Evolutionary conservation across 2,113 vertebrate species (phyloP).

Genomic region (Tachuris rubrigastra): DNA sequence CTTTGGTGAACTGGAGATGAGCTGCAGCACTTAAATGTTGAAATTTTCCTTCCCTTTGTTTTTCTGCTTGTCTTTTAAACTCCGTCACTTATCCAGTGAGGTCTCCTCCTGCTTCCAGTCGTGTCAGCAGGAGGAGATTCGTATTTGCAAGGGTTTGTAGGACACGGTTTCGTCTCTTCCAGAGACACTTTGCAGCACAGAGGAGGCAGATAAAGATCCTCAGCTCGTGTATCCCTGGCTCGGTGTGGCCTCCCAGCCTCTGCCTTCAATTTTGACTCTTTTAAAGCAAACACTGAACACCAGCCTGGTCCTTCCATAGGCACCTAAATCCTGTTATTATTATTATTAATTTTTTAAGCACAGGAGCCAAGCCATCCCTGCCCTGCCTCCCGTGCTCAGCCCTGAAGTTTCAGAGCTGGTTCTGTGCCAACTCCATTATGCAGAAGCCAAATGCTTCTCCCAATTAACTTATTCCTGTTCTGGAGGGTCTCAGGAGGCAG

Average conservation of each 20-base stretch:
- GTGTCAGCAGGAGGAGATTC: neutral
- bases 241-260: neutral
- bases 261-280: neutral
- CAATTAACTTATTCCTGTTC: conserved; percentile 19
- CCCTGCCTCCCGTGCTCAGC: neutral
- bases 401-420: neutral
- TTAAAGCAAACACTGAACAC: neutral
- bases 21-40: neutral
- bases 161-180: neutral
- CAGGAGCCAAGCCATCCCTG: neutral
- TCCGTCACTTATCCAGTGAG: accelerated
- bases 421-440: neutral
- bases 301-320: neutral
- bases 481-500: conserved; percentile 22
- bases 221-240: accelerated
- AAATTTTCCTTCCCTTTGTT: neutral
- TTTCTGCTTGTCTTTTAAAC: neutral
- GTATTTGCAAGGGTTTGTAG: neutral
- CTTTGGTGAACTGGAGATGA: neutral
- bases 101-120: neutral
- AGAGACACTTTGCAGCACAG: conserved; percentile 8
- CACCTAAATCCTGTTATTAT: neutral
- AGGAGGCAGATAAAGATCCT: neutral
- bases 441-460: conserved; percentile 17
- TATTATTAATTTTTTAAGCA: neutral